Evolutionary conservation across 2,888 invertebrate species (phyloP), one percentile per base, ranked within the genome.

Genomic region (Uropetala carovei): DNA sequence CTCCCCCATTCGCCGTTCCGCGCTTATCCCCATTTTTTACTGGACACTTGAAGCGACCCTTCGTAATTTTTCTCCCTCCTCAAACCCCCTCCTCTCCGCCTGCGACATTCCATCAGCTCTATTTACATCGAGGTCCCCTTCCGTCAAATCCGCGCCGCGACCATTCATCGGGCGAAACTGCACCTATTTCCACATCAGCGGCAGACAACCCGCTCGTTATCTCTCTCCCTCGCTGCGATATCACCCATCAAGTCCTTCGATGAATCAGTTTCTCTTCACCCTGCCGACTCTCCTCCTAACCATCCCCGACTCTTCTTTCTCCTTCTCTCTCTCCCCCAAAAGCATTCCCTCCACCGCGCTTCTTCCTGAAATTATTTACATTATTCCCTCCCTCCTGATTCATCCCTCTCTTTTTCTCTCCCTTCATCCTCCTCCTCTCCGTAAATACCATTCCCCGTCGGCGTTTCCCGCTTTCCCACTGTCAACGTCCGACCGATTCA

Each of bases 161-260:
- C 43, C 75, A 75, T 75, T 75, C 68, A 64, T 18, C 5, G 18
- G 68, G 68, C n/a, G 68, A n/a, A 75, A 75, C 22, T 75, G 75
- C 75, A 75, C 75, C 75, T 75, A 75, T 75, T 75, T 75, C 75
- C 75, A 75, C 75, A 75, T 75, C 75, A 75, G 27, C 75, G 75
- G 75, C 75, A 75, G 75, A 75, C 22, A 75, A n/a, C 75, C 75
- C 75, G 43, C 22, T 75, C 75, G 75, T 75, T 75, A 75, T 75
- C 43, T 43, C 43, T 43, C 43, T 43, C 75, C 22, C 75, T 68
- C 13, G 68, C 18, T 75, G 75, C 75, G 75, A 75, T 75, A 75
- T 75, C 27, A 75, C 75, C n/a, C 68, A 68, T 68, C 16, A 68
- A n/a, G 68, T 68, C n/a, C 68, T 68, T 22, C 68, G 68, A 68